phyloP scores from a whole-genome alignment of 2,888 invertebrate genomes.

The Papilio gigon region DNA sequence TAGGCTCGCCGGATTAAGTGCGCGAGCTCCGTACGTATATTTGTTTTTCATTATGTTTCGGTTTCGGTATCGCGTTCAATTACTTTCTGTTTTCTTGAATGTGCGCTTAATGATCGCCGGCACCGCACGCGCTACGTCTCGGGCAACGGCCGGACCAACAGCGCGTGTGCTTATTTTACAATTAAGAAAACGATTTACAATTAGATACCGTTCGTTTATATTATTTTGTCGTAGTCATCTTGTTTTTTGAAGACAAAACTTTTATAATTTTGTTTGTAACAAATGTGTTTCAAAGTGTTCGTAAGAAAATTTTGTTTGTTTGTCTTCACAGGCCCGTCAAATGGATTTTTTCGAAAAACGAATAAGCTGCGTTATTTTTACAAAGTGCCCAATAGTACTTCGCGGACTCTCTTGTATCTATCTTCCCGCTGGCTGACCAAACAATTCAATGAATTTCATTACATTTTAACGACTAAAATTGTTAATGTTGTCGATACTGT shows the following conservation, averaged over 20 bases:
- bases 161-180: no score
- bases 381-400: no score
- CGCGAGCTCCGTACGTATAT: constrained; percentile 35
- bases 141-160: no score
- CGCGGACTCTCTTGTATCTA: neutral
- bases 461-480: neutral
- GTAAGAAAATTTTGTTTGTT: neutral
- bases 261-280: neutral
- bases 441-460: neutral
- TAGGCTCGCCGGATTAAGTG: constrained; percentile 29
- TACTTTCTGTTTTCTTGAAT: constrained; percentile 5
- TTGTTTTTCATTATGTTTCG: constrained; percentile 32
- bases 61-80: constrained; percentile 25
- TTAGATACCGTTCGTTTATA: no score
- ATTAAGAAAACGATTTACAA: no score
- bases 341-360: no score
- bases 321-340: no score
- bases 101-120: neutral
- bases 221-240: neutral
- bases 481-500: neutral
- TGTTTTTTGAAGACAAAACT: neutral
- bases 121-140: neutral
- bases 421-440: neutral
- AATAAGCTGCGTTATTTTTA: no score
- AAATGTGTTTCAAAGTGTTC: neutral